Conservation (phyloP, 2,113 vertebrate genomes). For the Sinocyclocheilus grahami region DNA sequence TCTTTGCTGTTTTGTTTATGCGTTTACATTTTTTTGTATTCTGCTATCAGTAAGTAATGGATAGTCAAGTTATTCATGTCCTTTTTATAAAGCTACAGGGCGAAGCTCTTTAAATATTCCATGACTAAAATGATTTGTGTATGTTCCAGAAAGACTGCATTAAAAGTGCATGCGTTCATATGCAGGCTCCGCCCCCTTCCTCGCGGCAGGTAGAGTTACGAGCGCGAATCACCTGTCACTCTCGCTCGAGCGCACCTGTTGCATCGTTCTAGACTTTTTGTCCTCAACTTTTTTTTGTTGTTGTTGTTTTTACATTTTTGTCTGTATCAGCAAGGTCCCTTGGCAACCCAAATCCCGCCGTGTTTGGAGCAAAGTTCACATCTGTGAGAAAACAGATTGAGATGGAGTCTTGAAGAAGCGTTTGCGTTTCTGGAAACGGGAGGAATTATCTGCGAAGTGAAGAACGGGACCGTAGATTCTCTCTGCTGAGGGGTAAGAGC, state of each 20-base stretch:
- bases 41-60: neutral
- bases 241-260: constrained; percentile 30
- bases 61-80: neutral
- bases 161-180: constrained; percentile 28
- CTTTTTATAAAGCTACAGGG: neutral
- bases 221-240: constrained; percentile 61
- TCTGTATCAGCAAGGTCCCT: neutral
- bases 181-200: constrained; percentile 53
- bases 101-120: neutral
- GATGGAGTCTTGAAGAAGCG: constrained; percentile 56
- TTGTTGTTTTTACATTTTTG: neutral
- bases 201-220: constrained; percentile 67
- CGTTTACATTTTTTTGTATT: neutral
- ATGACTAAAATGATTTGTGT: neutral
- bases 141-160: constrained; percentile 17
- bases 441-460: neutral
- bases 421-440: constrained; percentile 37
- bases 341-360: neutral
- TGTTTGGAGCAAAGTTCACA: constrained; percentile 42
- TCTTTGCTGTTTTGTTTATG: neutral
- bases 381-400: constrained; percentile 28
- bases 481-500: constrained; percentile 29
- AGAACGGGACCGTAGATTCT: neutral
- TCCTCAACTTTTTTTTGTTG: neutral
- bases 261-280: neutral